Evolutionary conservation across 2,113 vertebrate genomes (phyloP).

Genomic region (Chaetodon auriga): DNA sequence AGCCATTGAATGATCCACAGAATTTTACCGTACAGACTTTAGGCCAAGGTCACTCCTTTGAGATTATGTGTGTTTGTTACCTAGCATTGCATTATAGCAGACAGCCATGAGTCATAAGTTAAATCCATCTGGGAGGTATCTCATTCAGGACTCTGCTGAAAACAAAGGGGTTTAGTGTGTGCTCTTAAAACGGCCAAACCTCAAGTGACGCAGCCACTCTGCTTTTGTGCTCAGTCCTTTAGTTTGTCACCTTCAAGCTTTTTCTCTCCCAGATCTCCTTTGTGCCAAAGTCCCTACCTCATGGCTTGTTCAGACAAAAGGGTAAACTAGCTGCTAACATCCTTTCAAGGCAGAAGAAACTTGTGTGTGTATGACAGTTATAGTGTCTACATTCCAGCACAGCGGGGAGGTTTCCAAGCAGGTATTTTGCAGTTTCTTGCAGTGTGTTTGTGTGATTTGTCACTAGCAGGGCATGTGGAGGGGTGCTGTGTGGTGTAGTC

Average conservation of each 20-base stretch:
- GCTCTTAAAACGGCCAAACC: conserved; percentile 60
- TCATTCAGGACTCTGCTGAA: conserved; percentile 39
- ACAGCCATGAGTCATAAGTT: conserved; percentile 50
- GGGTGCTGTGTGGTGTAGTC: conserved; percentile 13
- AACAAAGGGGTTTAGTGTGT: conserved; percentile 67
- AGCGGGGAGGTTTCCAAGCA: conserved; percentile 74
- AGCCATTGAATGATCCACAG: conserved; percentile 24
- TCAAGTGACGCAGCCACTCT: conserved; percentile 49
- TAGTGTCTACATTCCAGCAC: conserved; percentile 79
- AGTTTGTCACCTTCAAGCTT: conserved; percentile 76
- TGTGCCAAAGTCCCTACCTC: conserved; percentile 62
- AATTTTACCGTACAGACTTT: conserved; percentile 4
- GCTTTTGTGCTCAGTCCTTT: conserved; percentile 74
- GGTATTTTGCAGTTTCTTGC: conserved; percentile 48
- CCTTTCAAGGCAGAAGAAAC: conserved; percentile 58
- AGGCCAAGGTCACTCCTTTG: conserved; percentile 2
- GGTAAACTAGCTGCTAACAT: conserved; percentile 56
- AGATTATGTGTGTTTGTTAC: conserved; percentile 25
- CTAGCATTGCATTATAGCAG: background rate
- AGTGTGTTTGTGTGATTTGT: conserved; percentile 35
- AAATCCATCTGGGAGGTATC: conserved; percentile 52
- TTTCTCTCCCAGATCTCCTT: conserved; percentile 66
- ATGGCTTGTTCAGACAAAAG: conserved; percentile 69
- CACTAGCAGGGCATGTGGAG: background rate
- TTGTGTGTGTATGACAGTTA: conserved; percentile 60